Percentiles rank a stretch among this genome's conserved stretches.
Evolutionary conservation across 1,140 invertebrate genomes (phyloP).

Genomic region (Platyscapa corneri): DNA sequence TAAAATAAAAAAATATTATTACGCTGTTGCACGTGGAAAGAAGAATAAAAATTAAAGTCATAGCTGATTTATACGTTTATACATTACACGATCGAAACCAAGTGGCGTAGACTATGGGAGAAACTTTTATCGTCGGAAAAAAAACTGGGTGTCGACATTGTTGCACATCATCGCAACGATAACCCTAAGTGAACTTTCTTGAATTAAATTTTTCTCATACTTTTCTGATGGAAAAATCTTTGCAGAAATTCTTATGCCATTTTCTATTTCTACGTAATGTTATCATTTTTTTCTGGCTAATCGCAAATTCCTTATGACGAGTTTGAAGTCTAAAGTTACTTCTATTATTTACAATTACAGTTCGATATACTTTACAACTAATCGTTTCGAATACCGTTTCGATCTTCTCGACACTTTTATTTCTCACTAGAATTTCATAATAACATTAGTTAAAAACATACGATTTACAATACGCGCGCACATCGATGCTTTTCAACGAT

Average conservation of each 20-base stretch:
- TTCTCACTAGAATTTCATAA: neutral
- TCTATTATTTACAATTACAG: neutral
- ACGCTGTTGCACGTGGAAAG: neutral
- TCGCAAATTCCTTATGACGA: neutral
- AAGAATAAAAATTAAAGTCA: neutral
- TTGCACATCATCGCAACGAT: conserved; percentile 54
- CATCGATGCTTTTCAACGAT: too few relatives aligned
- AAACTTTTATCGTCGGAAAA: conserved; percentile 49
- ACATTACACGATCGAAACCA: neutral
- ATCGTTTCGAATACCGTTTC: neutral
- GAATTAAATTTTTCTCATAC: conserved; percentile 48
- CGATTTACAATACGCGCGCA: too few relatives aligned
- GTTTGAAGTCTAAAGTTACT: neutral
- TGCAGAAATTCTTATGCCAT: conserved; percentile 6
- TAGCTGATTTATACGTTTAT: neutral
- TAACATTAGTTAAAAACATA: too few relatives aligned
- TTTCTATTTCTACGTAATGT: conserved; percentile 41
- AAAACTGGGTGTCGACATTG: conserved; percentile 55
- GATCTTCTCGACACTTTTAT: neutral
- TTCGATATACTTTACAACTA: neutral
- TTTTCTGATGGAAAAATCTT: conserved; percentile 45
- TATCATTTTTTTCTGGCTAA: conserved; percentile 11
- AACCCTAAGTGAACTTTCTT: conserved; percentile 45
- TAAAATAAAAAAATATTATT: neutral
- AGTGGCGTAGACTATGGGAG: conserved; percentile 35